A percentile compares a stretch with the other conserved stretches of the same genome.
phyloP scores from a whole-genome alignment of 2,113 vertebrate species.

The Regulus satrapa region DNA sequence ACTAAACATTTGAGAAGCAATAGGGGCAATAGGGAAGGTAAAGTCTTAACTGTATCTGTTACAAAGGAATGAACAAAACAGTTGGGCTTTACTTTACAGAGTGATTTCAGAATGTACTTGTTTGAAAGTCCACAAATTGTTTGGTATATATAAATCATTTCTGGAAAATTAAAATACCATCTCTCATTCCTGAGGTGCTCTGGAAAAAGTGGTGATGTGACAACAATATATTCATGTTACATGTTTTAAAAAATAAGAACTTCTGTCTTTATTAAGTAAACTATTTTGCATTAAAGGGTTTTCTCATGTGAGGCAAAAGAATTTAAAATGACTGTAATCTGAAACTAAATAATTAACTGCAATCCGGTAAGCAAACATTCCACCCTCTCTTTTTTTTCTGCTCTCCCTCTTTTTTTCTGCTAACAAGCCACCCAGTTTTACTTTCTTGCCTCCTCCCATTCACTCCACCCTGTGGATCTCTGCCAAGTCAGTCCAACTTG shows the following conservation, averaged over 20 bases:
- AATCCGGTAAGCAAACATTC: slow-evolving; percentile 71
- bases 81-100: background rate
- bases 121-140: background rate
- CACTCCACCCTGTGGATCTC: slow-evolving; percentile 74
- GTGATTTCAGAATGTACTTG: background rate
- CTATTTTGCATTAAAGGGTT: slow-evolving; percentile 43
- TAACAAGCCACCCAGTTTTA: slow-evolving; percentile 74
- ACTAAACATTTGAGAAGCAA: background rate
- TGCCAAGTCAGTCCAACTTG: slow-evolving; percentile 77
- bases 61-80: background rate
- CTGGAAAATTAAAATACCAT: background rate
- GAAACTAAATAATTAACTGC: slow-evolving; percentile 68
- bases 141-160: background rate
- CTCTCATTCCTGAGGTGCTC: background rate
- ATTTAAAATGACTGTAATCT: slow-evolving; percentile 39
- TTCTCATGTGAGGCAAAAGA: slow-evolving; percentile 51
- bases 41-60: background rate
- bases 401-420: slow-evolving; percentile 36
- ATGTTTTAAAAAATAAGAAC: background rate
- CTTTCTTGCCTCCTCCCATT: slow-evolving; percentile 76
- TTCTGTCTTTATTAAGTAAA: slow-evolving; percentile 33
- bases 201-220: background rate
- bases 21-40: background rate
- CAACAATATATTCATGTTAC: background rate
- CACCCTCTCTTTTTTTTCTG: slow-evolving; percentile 42